Conservation (phyloP, 2,797 vertebrate genomes). For the Amblyopsis hoosieri region DNA sequence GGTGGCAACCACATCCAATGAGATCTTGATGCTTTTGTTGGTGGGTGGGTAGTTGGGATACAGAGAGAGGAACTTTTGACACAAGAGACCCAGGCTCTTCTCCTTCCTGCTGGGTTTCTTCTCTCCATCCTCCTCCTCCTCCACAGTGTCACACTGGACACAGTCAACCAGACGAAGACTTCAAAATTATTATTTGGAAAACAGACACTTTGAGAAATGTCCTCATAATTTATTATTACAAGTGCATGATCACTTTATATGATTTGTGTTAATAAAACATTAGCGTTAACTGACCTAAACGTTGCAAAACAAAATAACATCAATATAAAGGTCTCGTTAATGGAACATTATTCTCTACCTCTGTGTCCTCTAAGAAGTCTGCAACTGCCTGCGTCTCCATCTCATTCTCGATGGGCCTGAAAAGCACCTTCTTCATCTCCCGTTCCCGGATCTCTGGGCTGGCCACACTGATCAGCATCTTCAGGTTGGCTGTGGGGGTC, state of each 20-base stretch:
- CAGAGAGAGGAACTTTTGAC: conserved; percentile 93
- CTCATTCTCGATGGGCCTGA: conserved; percentile 89
- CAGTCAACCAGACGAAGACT: not conserved
- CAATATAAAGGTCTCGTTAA: not conserved
- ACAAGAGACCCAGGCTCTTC: conserved; percentile 92
- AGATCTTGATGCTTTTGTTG: conserved; percentile 86
- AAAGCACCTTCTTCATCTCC: conserved; percentile 92
- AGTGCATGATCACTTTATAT: too few relatives aligned
- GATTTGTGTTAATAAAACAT: too few relatives aligned
- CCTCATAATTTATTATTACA: not conserved
- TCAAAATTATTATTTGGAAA: not conserved
- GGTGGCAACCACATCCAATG: conserved; percentile 90
- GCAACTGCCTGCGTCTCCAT: conserved; percentile 55
- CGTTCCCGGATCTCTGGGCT: conserved; percentile 91
- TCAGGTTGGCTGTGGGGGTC: conserved; percentile 92
- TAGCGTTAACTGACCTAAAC: not conserved
- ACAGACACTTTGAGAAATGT: not conserved
- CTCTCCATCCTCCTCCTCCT: conserved; percentile 86
- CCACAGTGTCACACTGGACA: conserved; percentile 74
- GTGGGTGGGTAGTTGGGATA: conserved; percentile 88
- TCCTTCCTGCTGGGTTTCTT: conserved; percentile 93
- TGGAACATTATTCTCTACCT: conserved; percentile 60
- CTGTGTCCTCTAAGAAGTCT: conserved; percentile 74
- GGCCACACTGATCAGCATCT: conserved; percentile 91
- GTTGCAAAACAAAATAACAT: not conserved